Conservation (phyloP, 1,140 invertebrate genomes). For the Callitettix versicolor region DNA sequence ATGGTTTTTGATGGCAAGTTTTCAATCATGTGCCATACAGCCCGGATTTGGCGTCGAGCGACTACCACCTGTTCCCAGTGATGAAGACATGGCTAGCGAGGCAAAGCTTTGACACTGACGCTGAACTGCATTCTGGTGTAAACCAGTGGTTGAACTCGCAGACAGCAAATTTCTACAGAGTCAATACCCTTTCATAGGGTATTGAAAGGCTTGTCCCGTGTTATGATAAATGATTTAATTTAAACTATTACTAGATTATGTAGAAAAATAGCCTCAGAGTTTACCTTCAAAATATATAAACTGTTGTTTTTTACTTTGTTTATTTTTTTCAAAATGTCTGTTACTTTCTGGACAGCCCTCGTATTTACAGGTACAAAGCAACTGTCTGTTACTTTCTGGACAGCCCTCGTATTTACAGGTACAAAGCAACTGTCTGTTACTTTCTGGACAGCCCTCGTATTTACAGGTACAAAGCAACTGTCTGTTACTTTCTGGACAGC, state of each 20-base stretch:
- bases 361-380: too few relatives aligned
- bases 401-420: too few relatives aligned
- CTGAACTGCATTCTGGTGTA: not conserved
- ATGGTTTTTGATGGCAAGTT: too few relatives aligned
- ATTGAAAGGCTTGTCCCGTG: constrained; percentile 2
- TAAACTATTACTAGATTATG: constrained; percentile 7
- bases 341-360: too few relatives aligned
- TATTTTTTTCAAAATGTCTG: too few relatives aligned
- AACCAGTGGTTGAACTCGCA: not conserved
- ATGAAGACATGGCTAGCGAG: constrained; percentile 19
- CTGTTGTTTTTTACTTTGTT: too few relatives aligned
- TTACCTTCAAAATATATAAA: not conserved
- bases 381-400: too few relatives aligned
- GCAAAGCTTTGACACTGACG: constrained; percentile 12
- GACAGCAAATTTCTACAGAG: not conserved
- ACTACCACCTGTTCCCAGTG: constrained; percentile 27
- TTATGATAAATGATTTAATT: constrained; percentile 3
- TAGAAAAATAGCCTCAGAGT: constrained; percentile 11
- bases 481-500: too few relatives aligned
- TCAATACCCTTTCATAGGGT: too few relatives aligned
- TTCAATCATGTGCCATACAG: constrained; percentile 29
- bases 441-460: too few relatives aligned
- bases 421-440: too few relatives aligned
- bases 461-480: too few relatives aligned
- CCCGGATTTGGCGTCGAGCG: constrained; percentile 27